Evolutionary conservation across 2,113 vertebrate genomes (phyloP).

Genomic region (Cardinalis cardinalis): DNA sequence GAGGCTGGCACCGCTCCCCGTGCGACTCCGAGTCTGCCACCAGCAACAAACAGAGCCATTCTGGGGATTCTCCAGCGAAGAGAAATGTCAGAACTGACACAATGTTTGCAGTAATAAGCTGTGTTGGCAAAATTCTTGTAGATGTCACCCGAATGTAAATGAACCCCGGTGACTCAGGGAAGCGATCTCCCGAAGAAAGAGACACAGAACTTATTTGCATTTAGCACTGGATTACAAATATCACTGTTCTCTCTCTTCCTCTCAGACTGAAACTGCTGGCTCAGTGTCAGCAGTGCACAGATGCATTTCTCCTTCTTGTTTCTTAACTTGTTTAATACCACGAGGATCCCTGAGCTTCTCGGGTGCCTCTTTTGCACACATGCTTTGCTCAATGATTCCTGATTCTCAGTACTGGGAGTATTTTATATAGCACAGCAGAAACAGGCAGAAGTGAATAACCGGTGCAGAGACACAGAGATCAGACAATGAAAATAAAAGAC

Average conservation of each 20-base stretch:
- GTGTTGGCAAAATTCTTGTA: slow-evolving; percentile 41
- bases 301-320: background rate
- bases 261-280: background rate
- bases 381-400: background rate
- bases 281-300: background rate
- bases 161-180: slow-evolving; percentile 33
- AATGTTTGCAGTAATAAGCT: slow-evolving; percentile 39
- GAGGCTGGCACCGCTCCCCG: background rate
- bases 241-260: background rate
- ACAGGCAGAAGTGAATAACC: background rate
- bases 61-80: background rate
- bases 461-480: background rate
- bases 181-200: slow-evolving; percentile 19
- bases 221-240: slow-evolving; percentile 31
- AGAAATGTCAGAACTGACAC: slow-evolving; percentile 50
- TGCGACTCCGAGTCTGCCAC: background rate
- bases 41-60: background rate
- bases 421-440: background rate
- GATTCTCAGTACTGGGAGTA: background rate
- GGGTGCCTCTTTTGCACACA: background rate
- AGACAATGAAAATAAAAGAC: background rate
- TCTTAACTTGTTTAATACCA: background rate
- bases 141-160: slow-evolving; percentile 41
- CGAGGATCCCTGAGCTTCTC: background rate
- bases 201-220: slow-evolving; percentile 28